phyloP scores from a whole-genome alignment of 2,113 vertebrate species.

The Carettochelys insculpta region DNA sequence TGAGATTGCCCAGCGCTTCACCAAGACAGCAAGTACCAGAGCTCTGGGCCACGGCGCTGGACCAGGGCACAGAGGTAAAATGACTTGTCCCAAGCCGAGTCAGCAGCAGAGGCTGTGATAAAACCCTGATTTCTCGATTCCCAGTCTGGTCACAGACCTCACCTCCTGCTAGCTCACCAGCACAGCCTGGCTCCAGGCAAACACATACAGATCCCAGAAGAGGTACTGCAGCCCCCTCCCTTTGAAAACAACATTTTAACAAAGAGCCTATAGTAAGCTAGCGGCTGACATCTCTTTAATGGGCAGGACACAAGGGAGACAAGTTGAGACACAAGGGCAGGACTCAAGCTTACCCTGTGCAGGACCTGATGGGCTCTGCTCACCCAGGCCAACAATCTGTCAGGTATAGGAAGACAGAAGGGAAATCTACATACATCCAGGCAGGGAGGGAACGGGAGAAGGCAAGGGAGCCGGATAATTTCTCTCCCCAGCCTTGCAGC shows the following conservation, averaged over 20 bases:
- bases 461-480: neutral
- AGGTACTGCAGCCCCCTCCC: neutral
- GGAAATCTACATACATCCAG: neutral
- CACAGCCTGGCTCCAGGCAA: neutral
- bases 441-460: neutral
- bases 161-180: neutral
- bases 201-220: neutral
- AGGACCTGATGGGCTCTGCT: neutral
- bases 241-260: neutral
- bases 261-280: fast-evolving
- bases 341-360: neutral
- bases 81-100: neutral
- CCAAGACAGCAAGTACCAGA: neutral
- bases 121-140: neutral
- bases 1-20: neutral
- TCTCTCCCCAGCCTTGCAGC: neutral
- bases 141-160: neutral
- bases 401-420: neutral
- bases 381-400: neutral
- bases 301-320: neutral
- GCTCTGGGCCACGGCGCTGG: neutral
- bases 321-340: neutral
- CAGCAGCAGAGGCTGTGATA: neutral
- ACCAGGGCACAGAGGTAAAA: neutral
- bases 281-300: neutral